These are phyloP conservation scores for Acipenser ruthenus DNA, from an alignment of 2,797 vertebrate genomes.

Conservation along the genomic window DNA sequence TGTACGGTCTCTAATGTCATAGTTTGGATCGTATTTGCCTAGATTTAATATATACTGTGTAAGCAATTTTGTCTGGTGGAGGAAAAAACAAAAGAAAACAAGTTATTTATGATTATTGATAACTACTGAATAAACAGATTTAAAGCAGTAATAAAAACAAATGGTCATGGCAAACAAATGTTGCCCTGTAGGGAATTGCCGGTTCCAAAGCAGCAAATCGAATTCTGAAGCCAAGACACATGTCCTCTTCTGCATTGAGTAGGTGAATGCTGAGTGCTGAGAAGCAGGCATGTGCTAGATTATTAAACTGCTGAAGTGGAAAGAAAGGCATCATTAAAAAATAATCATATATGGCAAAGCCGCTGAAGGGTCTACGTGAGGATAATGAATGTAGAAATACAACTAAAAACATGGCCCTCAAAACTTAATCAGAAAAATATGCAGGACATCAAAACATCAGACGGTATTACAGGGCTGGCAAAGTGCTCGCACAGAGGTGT, in stretches of 20 bases:
- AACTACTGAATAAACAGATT: constrained; percentile 89
- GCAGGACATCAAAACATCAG: constrained; percentile 80
- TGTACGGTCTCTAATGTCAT: constrained; percentile 95
- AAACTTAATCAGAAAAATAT: constrained; percentile 81
- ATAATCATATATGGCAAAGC: constrained; percentile 85
- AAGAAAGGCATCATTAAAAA: constrained; percentile 86
- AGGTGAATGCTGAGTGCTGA: constrained; percentile 70
- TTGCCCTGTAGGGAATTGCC: constrained; percentile 72
- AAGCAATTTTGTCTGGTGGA: constrained; percentile 86
- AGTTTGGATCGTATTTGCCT: constrained; percentile 96
- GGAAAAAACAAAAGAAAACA: constrained; percentile 62
- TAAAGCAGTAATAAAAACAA: constrained; percentile 86
- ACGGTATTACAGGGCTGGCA: constrained; percentile 68
- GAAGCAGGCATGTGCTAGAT: constrained; percentile 77
- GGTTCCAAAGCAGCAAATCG: constrained; percentile 81
- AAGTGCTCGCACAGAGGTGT: constrained; percentile 67
- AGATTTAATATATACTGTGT: constrained; percentile 98
- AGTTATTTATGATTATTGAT: constrained; percentile 96
- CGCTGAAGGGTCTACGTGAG: constrained; percentile 70
- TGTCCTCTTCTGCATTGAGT: constrained; percentile 64
- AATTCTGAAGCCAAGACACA: constrained; percentile 68
- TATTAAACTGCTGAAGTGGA: constrained; percentile 82
- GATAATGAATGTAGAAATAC: constrained; percentile 82
- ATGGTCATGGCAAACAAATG: constrained; percentile 82
- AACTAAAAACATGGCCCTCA: constrained; percentile 77